Percentiles rank a stretch among this genome's conserved stretches.
Evolutionary conservation across 2,797 vertebrate species (phyloP).

Genomic region (Poeciliopsis turneri): DNA sequence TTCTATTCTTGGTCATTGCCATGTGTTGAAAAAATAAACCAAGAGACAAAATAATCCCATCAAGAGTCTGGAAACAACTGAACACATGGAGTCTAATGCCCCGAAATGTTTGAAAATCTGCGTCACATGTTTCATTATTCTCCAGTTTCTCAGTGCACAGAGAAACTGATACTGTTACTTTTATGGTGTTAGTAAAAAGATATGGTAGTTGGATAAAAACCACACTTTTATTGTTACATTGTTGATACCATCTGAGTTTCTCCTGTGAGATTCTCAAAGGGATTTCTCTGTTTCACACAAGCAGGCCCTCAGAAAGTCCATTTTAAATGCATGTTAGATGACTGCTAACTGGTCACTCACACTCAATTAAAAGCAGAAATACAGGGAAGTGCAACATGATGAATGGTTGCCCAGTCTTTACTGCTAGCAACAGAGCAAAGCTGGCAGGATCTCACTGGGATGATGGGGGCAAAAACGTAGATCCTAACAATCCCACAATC

Average conservation of each 20-base stretch:
- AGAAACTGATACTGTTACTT: background rate
- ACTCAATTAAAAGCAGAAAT: conserved; percentile 67
- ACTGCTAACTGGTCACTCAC: conserved; percentile 62
- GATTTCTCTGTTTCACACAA: conserved; percentile 23
- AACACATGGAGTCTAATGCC: background rate
- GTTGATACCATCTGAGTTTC: conserved; percentile 13
- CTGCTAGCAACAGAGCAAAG: conserved; percentile 29
- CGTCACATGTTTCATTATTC: background rate
- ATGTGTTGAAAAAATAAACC: background rate
- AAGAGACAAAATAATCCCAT: background rate
- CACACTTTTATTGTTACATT: background rate
- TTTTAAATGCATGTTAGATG: conserved; percentile 50
- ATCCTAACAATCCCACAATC: conserved; percentile 32
- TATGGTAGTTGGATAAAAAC: background rate
- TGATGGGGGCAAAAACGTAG: conserved; percentile 21
- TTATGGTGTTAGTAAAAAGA: background rate
- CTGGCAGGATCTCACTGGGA: conserved; percentile 20
- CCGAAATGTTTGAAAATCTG: background rate
- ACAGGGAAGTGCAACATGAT: conserved; percentile 55
- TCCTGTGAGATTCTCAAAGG: background rate
- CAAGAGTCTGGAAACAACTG: background rate
- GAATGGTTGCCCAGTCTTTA: conserved; percentile 39
- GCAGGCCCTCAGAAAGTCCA: conserved; percentile 40
- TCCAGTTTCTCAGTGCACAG: background rate
- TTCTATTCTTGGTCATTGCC: background rate